phyloP scores from a whole-genome alignment of 2,888 invertebrate species.

The Nymphalis polychloros region DNA sequence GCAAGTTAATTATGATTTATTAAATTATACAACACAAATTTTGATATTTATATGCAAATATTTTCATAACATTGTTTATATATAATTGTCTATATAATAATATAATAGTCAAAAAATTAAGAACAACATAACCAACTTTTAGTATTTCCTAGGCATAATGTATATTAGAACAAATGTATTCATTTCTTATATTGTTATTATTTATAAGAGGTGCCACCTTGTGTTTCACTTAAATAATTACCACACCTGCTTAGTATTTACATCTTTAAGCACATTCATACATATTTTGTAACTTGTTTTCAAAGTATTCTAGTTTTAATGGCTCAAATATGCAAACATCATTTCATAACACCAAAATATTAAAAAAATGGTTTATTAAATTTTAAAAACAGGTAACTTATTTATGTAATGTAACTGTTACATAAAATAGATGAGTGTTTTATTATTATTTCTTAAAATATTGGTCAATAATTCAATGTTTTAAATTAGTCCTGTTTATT shows the following conservation, averaged over 20 bases:
- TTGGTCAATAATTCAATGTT: no score
- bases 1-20: no score
- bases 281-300: constrained; percentile 3
- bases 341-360: not conserved
- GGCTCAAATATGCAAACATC: not conserved
- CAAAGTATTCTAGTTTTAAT: not conserved
- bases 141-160: no score
- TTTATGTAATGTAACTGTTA: not conserved
- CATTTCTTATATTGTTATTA: not conserved
- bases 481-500: not conserved
- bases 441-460: no score
- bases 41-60: no score
- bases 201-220: not conserved
- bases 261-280: not conserved
- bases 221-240: not conserved
- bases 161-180: no score
- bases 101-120: no score
- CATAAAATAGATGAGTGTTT: not conserved
- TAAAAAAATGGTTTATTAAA: not conserved
- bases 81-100: no score
- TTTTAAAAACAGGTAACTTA: not conserved
- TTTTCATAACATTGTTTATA: no score
- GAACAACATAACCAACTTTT: no score
- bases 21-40: no score
- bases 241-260: constrained; percentile 1